Evolutionary conservation across 2,113 vertebrate genomes (phyloP).

Genomic region (cattle (Bos taurus)): ARS-UCD2.0 NC_037348.1:16761001-16761500

Average conservation of each 20-base stretch:
- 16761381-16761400: not conserved
- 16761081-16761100: not conserved
- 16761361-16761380: not conserved
- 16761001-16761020: not conserved
- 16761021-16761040: not conserved
- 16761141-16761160: not conserved
- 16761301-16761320: not conserved
- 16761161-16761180: not conserved
- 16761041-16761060: not conserved
- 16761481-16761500: not conserved
- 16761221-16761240: not conserved
- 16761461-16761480: not conserved
- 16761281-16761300: not conserved
- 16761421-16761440: not conserved
- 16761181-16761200: not conserved
- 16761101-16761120: not conserved
- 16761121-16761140: not conserved
- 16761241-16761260: not conserved
- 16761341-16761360: not conserved
- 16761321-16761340: not conserved
- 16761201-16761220: not conserved
- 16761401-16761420: not conserved
- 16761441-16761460: not conserved
- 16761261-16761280: not conserved
- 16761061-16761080: not conserved